Evolutionary conservation across 2,888 invertebrate genomes (phyloP).

Genomic region (Pyrrhia umbra): DNA sequence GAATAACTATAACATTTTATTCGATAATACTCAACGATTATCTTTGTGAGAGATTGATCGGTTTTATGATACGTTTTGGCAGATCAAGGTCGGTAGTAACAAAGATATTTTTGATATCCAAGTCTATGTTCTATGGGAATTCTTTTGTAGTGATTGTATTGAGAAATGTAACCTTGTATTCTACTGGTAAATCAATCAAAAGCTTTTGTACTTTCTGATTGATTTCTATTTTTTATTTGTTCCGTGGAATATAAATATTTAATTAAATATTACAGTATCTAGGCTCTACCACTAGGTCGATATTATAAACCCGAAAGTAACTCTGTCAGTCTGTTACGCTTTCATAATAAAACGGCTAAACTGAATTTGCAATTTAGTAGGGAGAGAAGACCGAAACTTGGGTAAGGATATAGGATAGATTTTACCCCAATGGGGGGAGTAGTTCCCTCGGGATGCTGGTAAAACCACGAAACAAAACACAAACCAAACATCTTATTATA

Average conservation of each 20-base stretch:
- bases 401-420: too few species aligned
- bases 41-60: slow-evolving; percentile 44
- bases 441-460: too few species aligned
- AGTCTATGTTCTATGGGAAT: slow-evolving; percentile 10
- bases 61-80: slow-evolving; percentile 17
- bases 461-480: too few species aligned
- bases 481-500: too few species aligned
- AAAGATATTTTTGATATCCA: background rate
- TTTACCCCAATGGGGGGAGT: too few species aligned
- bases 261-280: too few species aligned
- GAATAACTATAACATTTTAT: slow-evolving; percentile 51
- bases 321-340: too few species aligned
- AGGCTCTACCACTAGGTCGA: too few species aligned
- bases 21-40: slow-evolving; percentile 29
- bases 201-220: background rate
- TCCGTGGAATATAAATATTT: background rate
- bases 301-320: too few species aligned
- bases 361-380: too few species aligned
- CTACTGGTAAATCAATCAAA: background rate
- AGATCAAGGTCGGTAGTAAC: slow-evolving; percentile 34
- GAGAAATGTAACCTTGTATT: slow-evolving; percentile 19
- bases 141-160: slow-evolving; percentile 20
- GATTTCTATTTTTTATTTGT: background rate
- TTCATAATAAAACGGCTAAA: too few species aligned
- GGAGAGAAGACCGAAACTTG: too few species aligned